phyloP scores from a whole-genome alignment of 23 tunicate genomes.

The Trididemnum nubilum region DNA sequence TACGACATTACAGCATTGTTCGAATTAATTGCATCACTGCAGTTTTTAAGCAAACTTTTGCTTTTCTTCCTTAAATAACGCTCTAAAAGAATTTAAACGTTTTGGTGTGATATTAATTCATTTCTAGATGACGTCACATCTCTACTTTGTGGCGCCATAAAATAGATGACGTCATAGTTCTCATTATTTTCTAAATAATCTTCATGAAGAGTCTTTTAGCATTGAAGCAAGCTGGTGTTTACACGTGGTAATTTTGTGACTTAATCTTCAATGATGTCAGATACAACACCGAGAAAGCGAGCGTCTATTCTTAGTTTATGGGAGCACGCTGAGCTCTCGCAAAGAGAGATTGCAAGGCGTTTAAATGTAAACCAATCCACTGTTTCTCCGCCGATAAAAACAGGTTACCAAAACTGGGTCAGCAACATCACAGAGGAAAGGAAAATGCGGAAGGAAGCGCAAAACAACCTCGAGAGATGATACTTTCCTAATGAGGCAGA shows the following conservation, averaged over 20 bases:
- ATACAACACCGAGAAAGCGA: constrained; percentile 1
- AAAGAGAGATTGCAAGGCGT: background rate
- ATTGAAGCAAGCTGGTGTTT: background rate
- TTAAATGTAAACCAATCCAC: background rate
- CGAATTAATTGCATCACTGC: no score
- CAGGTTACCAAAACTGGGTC: constrained; percentile 6
- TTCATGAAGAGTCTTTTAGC: no score
- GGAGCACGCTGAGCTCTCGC: background rate
- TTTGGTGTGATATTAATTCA: no score
- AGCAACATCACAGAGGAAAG: constrained; percentile 13
- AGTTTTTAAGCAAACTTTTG: no score
- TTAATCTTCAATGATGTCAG: background rate
- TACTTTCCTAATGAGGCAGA: background rate
- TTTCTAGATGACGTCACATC: no score
- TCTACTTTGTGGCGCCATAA: no score
- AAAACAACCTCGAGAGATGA: constrained; percentile 20
- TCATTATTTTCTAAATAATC: no score
- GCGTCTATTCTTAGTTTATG: background rate
- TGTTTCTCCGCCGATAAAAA: constrained; percentile 8
- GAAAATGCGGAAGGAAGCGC: constrained; percentile 23
- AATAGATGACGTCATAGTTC: no score
- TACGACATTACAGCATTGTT: no score
- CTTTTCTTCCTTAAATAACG: no score
- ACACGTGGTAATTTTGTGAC: background rate
- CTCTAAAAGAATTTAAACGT: no score